Evolutionary conservation across 2,113 vertebrate genomes (phyloP), one percentile per base, ranked within the genome.

Genomic region (Corydoras sp.): DNA sequence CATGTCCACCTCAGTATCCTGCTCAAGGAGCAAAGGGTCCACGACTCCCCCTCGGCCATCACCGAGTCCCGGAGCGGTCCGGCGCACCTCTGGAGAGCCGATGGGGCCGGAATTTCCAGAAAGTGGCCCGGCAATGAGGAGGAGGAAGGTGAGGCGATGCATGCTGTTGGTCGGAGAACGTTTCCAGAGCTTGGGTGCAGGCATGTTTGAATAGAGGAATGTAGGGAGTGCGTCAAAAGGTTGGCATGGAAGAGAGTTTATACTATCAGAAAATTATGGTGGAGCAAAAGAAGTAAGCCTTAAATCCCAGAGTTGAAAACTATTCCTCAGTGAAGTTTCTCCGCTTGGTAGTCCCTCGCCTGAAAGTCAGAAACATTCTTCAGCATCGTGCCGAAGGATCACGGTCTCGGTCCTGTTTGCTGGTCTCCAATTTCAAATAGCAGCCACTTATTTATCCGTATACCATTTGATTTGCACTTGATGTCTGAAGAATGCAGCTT

Each of bases 1-100:
- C 85, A 93, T 89, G 83, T 94, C 91, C 24, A 91, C 73, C 3
- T 90, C 91, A 63, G 68, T 59, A 1, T 94, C 90, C 84, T 95
- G 94, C 77, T 97, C 93, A 14, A 91, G 85, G 68, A 93, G 81
- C 3, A 91, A 90, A 65, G 90, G 86, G 79, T 97, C 95, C 0
- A 93, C 88, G 0, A 94, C 89, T 43, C 93, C 89, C 49, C 93
- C 91, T 78, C 86, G 87, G 0, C 92, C 92, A 53, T 96, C 92
- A 9, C 79, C 84, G 75, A 92, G 89, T 77, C 92, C 83, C 3
- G 90, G 90, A 69, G 81, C 79, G 0, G 82, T 79, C 30, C 83
- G 86, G 1, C 90, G 88, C 76, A 88, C 90, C 78, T 92, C 93
- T 62, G 89, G 85, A 74, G 89, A 86, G 68, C 89, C 85, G 81